Base-by-base conservation (phyloP, 2,888 invertebrate genomes). In the Chalcosyrphus nemorum region DNA sequence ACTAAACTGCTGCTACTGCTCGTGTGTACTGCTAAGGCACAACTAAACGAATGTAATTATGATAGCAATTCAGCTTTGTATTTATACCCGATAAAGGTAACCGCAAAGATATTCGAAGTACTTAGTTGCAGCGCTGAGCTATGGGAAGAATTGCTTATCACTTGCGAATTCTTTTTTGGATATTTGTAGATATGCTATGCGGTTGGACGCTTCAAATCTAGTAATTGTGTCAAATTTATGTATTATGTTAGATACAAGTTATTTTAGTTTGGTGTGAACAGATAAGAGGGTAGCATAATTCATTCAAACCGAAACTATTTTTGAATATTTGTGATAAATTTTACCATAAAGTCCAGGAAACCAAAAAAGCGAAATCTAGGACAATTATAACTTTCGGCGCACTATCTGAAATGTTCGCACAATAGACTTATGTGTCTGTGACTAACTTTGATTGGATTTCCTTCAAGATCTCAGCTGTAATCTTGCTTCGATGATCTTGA, bases 21-120 rank as follows among this genome's bases (percentile, higher is more conserved):
- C 17, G 21, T 59, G 65, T 65, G 38, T 56, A 41, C 15, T 47
- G 9, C 43, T 29, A 19, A 32, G 41, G 24, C 11, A 29, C 27
- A 17, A 56, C 13, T 21, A 70, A 43, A 54, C 84, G 19, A 82
- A 24, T 80, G 74, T 50, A 21, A 24, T 11, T 56, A 7, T 1
- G 21, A 27, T 11, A 11, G 13, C 15, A 1, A 9, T n/a, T 9
- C 4, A 15, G 1, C 2, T n/a, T 32, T 11, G 24, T 21, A 74
- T 82, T 68, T 82, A 82, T 82, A 78, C 61, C 6, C 47, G 7
- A 11, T 5, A 47, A 17, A 24, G 24, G 17, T 56, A 43, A 75
- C 76, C 70, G n/a, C 70, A 50, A 50, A 52, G n/a, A 56, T 9
- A 35, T 43, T 17, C n/a, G n/a, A 6, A 5, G 7, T 13, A 45